Conservation (phyloP, 2,888 invertebrate species). For the Molanna angustata region DNA sequence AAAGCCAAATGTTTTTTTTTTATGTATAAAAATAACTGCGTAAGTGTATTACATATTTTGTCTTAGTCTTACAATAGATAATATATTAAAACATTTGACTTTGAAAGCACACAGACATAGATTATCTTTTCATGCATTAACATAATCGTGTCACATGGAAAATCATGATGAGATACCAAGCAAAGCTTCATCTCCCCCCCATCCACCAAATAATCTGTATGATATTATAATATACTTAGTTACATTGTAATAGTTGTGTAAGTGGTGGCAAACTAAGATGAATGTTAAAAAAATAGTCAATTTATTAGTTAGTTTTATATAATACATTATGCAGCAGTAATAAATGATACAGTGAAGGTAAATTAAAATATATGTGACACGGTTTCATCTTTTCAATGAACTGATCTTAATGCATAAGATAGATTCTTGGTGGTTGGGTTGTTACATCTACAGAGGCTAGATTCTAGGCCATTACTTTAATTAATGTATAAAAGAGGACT, state of each 20-base stretch:
- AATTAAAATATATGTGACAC: slow-evolving; percentile 13
- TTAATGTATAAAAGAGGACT: too few species aligned
- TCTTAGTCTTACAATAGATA: too few species aligned
- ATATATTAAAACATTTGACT: too few species aligned
- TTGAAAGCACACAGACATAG: too few species aligned
- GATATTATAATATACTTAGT: slow-evolving; percentile 12
- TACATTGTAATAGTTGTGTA: slow-evolving; percentile 1
- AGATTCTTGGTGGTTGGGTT: slow-evolving; percentile 30
- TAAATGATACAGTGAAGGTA: neutral
- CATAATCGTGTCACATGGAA: slow-evolving; percentile 25
- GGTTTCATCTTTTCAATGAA: slow-evolving; percentile 2
- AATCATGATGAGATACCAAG: slow-evolving; percentile 54
- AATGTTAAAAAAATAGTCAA: slow-evolving; percentile 38
- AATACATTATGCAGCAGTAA: neutral
- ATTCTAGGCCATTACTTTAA: slow-evolving; percentile 30
- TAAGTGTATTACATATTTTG: too few species aligned
- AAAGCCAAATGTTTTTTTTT: too few species aligned
- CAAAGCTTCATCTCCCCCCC: slow-evolving; percentile 60
- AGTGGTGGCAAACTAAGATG: slow-evolving; percentile 3
- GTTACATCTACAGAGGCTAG: slow-evolving; percentile 31
- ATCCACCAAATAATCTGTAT: slow-evolving; percentile 50
- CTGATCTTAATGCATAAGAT: neutral
- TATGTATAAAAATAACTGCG: too few species aligned
- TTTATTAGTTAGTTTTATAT: slow-evolving; percentile 1
- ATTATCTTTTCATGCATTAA: slow-evolving; percentile 8